Conservation (phyloP, 2,797 vertebrate genomes). For the Sphenodon punctatus region DNA sequence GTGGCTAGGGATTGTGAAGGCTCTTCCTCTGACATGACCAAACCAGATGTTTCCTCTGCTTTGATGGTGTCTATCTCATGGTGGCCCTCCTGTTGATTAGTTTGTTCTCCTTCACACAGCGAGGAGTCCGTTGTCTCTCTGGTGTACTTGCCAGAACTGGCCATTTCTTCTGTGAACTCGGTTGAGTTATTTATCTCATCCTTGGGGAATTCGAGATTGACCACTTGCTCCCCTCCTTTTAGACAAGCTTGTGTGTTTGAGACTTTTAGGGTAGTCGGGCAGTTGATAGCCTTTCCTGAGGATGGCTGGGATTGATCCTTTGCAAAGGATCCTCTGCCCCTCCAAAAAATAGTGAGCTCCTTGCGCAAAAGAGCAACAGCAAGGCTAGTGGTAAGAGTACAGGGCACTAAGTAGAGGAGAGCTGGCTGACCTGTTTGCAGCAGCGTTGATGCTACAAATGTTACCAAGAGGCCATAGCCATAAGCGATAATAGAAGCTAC, state of each 20-base stretch:
- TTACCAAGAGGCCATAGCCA: conserved; percentile 82
- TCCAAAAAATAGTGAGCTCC: conserved; percentile 85
- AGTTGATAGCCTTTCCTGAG: background rate
- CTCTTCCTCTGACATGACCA: background rate
- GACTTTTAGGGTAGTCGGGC: background rate
- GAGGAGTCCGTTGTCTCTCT: background rate
- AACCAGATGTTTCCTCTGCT: background rate
- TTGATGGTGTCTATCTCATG: background rate
- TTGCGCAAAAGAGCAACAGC: conserved; percentile 80
- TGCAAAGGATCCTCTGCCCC: conserved; percentile 81
- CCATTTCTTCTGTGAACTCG: background rate
- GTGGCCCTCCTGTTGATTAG: background rate
- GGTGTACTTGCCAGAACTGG: background rate
- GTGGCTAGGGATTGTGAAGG: background rate
- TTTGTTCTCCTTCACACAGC: background rate
- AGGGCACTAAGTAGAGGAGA: conserved; percentile 86
- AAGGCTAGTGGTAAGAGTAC: conserved; percentile 86
- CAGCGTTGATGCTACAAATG: conserved; percentile 82
- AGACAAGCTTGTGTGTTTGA: background rate
- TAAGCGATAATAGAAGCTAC: conserved; percentile 85
- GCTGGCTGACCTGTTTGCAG: conserved; percentile 87
- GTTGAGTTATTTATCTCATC: background rate
- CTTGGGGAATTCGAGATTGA: background rate
- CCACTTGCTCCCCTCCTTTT: background rate
- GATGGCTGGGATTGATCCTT: background rate